A percentile compares a stretch with the other conserved stretches of the same genome.
Conservation (phyloP, 2,113 vertebrate species). For the Erinaceus europaeus region DNA sequence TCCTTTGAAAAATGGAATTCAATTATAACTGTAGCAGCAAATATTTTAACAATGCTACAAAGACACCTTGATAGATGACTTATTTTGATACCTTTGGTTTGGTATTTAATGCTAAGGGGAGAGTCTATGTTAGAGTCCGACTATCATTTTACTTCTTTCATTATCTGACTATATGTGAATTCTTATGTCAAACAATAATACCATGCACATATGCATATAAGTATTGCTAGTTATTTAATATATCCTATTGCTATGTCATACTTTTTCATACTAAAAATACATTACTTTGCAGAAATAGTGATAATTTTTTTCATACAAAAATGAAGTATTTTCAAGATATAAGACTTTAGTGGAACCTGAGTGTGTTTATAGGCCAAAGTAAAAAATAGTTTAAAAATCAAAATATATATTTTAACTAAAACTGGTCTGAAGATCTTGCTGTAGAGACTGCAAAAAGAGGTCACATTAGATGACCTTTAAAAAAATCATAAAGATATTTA, state of each 20-base stretch:
- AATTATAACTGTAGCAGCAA: not conserved
- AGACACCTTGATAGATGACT: not conserved
- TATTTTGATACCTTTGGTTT: not conserved
- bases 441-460: no score
- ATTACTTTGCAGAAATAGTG: not conserved
- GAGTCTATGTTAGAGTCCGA: not conserved
- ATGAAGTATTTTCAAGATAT: not conserved
- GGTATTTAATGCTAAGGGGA: not conserved
- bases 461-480: no score
- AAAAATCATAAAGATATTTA: no score
- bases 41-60: constrained; percentile 15
- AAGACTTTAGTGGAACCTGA: no score
- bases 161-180: not conserved
- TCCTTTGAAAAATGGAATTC: not conserved
- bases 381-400: no score
- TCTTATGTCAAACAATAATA: not conserved
- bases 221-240: not conserved
- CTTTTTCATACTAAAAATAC: not conserved
- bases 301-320: not conserved
- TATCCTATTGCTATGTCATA: not conserved
- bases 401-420: no score
- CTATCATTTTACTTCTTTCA: not conserved
- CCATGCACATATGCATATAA: not conserved
- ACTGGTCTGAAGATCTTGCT: no score
- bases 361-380: no score